phyloP scores from a whole-genome alignment of 2,113 vertebrate species.

The Chamaetylas fuelleborni region DNA sequence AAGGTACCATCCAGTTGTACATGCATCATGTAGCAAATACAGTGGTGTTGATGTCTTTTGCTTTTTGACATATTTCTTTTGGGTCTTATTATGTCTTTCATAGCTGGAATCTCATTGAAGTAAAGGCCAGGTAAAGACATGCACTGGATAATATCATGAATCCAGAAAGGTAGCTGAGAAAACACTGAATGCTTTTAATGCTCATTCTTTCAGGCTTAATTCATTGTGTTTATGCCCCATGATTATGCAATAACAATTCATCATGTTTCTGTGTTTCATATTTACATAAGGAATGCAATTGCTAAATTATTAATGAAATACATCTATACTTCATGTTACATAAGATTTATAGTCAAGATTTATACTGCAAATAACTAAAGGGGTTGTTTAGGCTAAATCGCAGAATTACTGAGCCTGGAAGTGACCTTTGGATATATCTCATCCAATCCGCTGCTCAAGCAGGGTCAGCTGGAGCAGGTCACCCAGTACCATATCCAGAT shows the following conservation, averaged over 20 bases:
- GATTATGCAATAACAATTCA: not conserved
- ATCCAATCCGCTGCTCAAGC: not conserved
- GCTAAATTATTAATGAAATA: constrained; percentile 24
- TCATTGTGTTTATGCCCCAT: not conserved
- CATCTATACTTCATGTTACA: not conserved
- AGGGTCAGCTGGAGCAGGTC: not conserved
- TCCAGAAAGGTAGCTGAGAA: not conserved
- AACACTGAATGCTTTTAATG: not conserved
- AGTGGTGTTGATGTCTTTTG: not conserved
- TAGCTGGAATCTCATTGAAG: not conserved
- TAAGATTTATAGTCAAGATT: not conserved
- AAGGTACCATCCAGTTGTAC: not conserved
- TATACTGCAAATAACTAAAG: not conserved
- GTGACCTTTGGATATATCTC: not conserved
- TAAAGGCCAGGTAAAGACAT: not conserved
- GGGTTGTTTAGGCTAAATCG: not conserved
- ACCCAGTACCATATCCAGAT: not conserved
- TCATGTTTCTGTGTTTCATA: not conserved
- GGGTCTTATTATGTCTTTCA: not conserved
- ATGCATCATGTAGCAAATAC: too few species aligned
- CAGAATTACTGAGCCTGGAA: not conserved
- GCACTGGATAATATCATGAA: not conserved
- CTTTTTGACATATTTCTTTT: not conserved
- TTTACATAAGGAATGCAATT: not conserved
- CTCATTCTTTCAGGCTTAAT: not conserved